These are phyloP conservation scores for Abrostola tripartita DNA, from an alignment of 2,888 invertebrate genomes.

Conservation along the genomic window DNA sequence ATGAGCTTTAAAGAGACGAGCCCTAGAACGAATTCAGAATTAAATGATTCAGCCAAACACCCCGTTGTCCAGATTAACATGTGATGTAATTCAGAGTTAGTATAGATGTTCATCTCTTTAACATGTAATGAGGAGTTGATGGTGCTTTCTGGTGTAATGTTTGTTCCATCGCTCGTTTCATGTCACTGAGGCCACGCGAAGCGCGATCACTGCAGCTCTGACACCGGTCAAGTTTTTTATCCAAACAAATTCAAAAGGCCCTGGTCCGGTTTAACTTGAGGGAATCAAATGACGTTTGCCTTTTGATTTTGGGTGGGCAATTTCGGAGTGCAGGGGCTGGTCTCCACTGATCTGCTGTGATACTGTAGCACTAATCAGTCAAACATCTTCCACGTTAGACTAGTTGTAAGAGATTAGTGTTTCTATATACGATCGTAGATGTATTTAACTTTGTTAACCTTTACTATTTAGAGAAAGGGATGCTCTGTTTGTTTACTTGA, in stretches of 20 bases:
- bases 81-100: constrained; percentile 34
- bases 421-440: constrained; percentile 82
- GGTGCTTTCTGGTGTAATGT: constrained; percentile 40
- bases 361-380: constrained; percentile 84
- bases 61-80: constrained; percentile 26
- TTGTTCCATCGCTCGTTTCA: constrained; percentile 60
- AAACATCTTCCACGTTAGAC: constrained; percentile 84
- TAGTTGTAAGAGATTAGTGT: constrained; percentile 85
- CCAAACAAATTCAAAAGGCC: constrained; percentile 54
- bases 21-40: constrained; percentile 43
- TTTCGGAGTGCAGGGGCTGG: constrained; percentile 68
- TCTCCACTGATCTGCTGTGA: constrained; percentile 85
- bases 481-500: constrained; percentile 79
- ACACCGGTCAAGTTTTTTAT: constrained; percentile 48
- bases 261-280: constrained; percentile 12
- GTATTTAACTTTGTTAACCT: constrained; percentile 84
- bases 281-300: constrained; percentile 29
- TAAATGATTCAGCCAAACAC: constrained; percentile 25
- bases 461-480: constrained; percentile 82
- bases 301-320: constrained; percentile 56
- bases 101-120: constrained; percentile 50
- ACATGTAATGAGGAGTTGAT: constrained; percentile 47
- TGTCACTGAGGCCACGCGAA: constrained; percentile 56
- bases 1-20: constrained; percentile 58
- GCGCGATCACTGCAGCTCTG: constrained; percentile 58